These are phyloP conservation scores for Ceyx melanurus DNA, from an alignment of 2,113 vertebrate species.

Conservation along the genomic window DNA sequence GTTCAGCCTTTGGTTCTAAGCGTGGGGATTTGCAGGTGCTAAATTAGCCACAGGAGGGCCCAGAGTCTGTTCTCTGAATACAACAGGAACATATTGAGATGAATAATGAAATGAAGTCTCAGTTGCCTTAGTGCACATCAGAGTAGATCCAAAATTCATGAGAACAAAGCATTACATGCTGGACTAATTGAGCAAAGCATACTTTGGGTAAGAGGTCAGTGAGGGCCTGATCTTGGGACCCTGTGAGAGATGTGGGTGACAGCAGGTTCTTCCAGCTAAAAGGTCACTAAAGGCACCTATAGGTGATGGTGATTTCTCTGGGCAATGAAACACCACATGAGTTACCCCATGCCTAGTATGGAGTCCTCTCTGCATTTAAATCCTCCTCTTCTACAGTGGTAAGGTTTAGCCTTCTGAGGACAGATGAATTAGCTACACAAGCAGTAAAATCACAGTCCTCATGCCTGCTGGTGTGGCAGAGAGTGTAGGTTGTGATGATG, in stretches of 20 bases:
- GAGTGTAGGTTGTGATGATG: neutral
- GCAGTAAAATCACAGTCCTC: neutral
- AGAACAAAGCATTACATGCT: neutral
- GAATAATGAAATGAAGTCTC: slow-evolving; percentile 56
- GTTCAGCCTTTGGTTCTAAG: neutral
- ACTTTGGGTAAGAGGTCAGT: neutral
- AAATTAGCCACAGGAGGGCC: slow-evolving; percentile 42
- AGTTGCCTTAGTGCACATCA: neutral
- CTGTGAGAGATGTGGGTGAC: neutral
- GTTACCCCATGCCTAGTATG: neutral
- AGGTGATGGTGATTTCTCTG: neutral
- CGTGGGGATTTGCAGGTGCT: slow-evolving; percentile 14
- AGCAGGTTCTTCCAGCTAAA: neutral
- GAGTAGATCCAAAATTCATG: slow-evolving; percentile 24
- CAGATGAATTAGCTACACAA: neutral
- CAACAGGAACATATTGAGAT: slow-evolving; percentile 34
- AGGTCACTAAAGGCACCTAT: neutral
- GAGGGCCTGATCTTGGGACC: neutral
- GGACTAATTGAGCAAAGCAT: neutral
- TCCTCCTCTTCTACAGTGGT: neutral
- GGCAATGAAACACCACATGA: neutral
- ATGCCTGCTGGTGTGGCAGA: neutral
- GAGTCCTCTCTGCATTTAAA: neutral
- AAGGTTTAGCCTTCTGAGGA: neutral
- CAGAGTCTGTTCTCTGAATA: neutral